Evolutionary conservation across 2,113 vertebrate species (phyloP).

Genomic region (Prolemur simus): DNA sequence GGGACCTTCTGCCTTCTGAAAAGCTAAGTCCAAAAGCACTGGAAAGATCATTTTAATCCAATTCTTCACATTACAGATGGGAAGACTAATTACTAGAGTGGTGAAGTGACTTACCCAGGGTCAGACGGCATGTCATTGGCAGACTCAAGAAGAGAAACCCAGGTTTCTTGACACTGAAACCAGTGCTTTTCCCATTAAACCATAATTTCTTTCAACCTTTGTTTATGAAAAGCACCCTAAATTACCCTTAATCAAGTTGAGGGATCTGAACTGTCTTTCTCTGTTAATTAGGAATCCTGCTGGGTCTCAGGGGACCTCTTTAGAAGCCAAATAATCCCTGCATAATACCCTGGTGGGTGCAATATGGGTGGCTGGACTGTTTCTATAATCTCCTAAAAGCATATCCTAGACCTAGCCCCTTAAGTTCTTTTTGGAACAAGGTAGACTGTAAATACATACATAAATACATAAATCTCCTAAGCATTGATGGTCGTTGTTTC

Average conservation of each 20-base stretch:
- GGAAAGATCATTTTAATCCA: background rate
- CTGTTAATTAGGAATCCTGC: background rate
- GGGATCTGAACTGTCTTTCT: conserved; percentile 11
- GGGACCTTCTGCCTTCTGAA: background rate
- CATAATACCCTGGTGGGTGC: background rate
- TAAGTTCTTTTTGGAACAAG: conserved; percentile 34
- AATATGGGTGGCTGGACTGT: background rate
- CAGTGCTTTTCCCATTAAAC: conserved; percentile 27
- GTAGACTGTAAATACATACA: conserved; percentile 9
- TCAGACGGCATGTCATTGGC: background rate
- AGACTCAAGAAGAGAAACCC: background rate
- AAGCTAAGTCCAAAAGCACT: conserved; percentile 43
- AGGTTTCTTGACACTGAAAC: conserved; percentile 43
- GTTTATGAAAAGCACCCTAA: conserved; percentile 16
- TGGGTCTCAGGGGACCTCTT: background rate
- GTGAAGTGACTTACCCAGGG: conserved; percentile 12
- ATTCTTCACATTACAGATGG: background rate
- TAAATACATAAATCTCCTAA: conserved; percentile 25
- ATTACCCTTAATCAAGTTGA: background rate
- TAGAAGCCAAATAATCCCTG: background rate
- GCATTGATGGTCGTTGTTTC: background rate
- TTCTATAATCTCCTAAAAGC: conserved; percentile 28
- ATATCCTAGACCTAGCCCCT: background rate
- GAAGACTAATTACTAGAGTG: conserved; percentile 34
- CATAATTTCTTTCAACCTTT: background rate